These are phyloP conservation scores for Lethrus apterus DNA, from an alignment of 1,140 invertebrate genomes.

Conservation along the genomic window DNA sequence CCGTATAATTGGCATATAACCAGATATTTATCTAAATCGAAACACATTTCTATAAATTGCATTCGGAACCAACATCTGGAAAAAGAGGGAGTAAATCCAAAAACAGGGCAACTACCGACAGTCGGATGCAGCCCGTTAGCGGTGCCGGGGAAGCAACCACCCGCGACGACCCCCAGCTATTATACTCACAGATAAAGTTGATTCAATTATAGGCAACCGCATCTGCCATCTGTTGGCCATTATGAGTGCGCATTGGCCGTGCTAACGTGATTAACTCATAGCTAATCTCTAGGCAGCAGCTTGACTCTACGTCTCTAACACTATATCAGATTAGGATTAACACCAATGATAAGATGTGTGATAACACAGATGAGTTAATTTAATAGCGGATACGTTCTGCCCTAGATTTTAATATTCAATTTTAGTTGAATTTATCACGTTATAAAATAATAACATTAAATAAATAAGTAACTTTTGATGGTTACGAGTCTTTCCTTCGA, in stretches of 20 bases:
- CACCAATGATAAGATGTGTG: conserved; percentile 26
- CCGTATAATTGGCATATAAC: conserved; percentile 11
- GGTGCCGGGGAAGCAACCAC: conserved; percentile 28
- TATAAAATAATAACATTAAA: no score
- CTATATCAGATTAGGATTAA: conserved; percentile 25
- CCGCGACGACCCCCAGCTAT: conserved; percentile 36
- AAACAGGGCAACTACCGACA: conserved; percentile 21
- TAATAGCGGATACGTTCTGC: no score
- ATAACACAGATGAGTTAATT: conserved; percentile 19
- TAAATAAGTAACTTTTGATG: no score
- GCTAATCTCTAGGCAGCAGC: conserved; percentile 38
- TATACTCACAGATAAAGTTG: conserved; percentile 41
- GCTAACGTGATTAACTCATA: conserved; percentile 40
- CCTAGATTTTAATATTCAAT: no score
- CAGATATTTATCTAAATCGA: conserved; percentile 8
- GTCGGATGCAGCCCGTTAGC: conserved; percentile 25
- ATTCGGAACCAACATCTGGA: conserved; percentile 14
- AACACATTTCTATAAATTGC: conserved; percentile 13
- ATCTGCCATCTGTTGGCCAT: conserved; percentile 41
- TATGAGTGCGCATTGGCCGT: conserved; percentile 38
- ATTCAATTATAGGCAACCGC: conserved; percentile 41
- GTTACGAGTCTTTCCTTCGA: no score
- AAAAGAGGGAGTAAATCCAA: conserved; percentile 18
- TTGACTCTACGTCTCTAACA: conserved; percentile 26
- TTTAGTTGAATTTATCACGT: no score